Evolutionary conservation across 2,888 invertebrate species (phyloP).

Genomic region (Diploptera punctata): DNA sequence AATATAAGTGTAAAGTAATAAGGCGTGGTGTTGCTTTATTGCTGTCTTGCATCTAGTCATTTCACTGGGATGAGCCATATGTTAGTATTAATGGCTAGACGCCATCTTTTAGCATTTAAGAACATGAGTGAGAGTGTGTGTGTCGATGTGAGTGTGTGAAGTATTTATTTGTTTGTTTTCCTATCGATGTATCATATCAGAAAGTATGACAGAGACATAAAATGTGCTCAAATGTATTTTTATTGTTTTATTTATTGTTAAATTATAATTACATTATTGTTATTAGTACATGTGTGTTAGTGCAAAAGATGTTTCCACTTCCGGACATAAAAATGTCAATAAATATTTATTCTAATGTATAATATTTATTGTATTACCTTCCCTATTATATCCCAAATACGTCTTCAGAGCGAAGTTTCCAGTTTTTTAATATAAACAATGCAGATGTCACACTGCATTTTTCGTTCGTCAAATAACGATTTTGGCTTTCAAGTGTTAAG

Average conservation of each 20-base stretch:
- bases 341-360: conserved; percentile 20
- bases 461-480: no score
- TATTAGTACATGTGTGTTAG: background rate
- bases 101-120: background rate
- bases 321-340: background rate
- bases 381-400: no score
- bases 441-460: no score
- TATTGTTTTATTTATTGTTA: conserved; percentile 22
- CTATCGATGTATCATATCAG: background rate
- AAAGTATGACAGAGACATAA: background rate
- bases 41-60: conserved; percentile 17
- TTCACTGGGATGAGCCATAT: background rate
- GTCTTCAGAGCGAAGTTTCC: no score
- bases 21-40: background rate
- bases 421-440: no score
- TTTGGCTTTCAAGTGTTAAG: no score
- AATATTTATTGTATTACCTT: no score
- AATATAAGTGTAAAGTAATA: conserved; percentile 5
- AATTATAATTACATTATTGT: no score
- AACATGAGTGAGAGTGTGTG: background rate
- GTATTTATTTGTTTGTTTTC: conserved; percentile 13
- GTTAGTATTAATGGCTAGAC: background rate
- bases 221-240: conserved; percentile 16
- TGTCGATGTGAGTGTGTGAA: background rate
- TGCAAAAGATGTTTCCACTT: background rate